Percentiles rank a stretch among this genome's conserved stretches.
Evolutionary conservation across 2,888 invertebrate genomes (phyloP).

Genomic region (Tholera decimalis): DNA sequence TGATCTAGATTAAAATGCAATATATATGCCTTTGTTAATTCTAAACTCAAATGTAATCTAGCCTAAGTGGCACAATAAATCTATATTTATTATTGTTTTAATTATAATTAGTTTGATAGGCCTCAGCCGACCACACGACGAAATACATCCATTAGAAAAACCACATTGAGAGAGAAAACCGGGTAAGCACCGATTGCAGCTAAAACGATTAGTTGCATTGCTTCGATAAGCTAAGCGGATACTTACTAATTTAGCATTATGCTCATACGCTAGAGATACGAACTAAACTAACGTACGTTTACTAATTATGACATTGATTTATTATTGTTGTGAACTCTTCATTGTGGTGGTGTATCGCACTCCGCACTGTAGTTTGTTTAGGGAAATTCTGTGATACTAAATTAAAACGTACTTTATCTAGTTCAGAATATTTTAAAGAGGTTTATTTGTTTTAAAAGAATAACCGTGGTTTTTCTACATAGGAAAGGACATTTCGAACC

Average conservation of each 20-base stretch:
- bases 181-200: not conserved
- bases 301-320: slow-evolving; percentile 47
- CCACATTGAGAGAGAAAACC: no score
- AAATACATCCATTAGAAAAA: no score
- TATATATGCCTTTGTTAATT: no score
- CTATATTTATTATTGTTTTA: no score
- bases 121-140: no score
- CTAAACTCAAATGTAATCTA: no score
- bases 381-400: not conserved
- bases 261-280: slow-evolving; percentile 20
- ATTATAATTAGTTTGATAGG: no score
- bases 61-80: no score
- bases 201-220: slow-evolving; percentile 24
- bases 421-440: not conserved
- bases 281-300: slow-evolving; percentile 22
- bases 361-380: not conserved
- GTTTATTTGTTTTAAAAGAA: no score
- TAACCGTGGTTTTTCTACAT: no score
- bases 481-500: no score
- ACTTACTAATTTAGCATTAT: slow-evolving; percentile 28
- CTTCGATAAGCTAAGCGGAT: slow-evolving; percentile 9
- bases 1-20: no score
- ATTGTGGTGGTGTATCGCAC: not conserved
- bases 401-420: slow-evolving; percentile 4
- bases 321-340: slow-evolving; percentile 30